phyloP scores from a whole-genome alignment of 2,113 vertebrate genomes.

The Tetrax tetrax region DNA sequence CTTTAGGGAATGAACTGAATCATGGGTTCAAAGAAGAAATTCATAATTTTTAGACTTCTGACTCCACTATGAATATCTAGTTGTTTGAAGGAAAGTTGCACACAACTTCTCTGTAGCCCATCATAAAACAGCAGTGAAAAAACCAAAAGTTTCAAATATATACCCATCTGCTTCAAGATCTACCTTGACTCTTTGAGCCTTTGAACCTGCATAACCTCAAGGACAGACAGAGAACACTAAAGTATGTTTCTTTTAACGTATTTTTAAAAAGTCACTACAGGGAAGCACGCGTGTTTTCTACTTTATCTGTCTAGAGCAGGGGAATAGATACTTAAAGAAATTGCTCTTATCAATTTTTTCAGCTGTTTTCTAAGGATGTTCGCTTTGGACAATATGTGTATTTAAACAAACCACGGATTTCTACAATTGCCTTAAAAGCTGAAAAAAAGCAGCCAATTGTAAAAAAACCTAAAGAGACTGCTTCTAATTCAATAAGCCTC shows the following conservation, averaged over 20 bases:
- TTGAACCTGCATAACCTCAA: background rate
- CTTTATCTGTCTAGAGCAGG: conserved; percentile 14
- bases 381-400: background rate
- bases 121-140: background rate
- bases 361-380: background rate
- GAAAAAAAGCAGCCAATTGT: background rate
- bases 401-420: background rate
- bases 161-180: background rate
- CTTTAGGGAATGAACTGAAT: background rate
- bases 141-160: background rate
- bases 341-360: background rate
- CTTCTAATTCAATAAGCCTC: background rate
- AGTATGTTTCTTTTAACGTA: fast-evolving
- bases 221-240: background rate
- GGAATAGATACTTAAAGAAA: background rate
- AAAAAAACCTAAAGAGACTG: background rate
- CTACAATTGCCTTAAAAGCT: background rate
- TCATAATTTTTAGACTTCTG: background rate
- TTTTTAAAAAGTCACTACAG: background rate
- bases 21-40: background rate
- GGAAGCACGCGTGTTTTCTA: background rate
- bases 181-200: background rate
- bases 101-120: background rate
- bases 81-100: background rate
- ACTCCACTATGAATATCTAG: background rate